Evolutionary conservation across 1,140 invertebrate genomes (phyloP).

Genomic region (Mamestra configurata): DNA sequence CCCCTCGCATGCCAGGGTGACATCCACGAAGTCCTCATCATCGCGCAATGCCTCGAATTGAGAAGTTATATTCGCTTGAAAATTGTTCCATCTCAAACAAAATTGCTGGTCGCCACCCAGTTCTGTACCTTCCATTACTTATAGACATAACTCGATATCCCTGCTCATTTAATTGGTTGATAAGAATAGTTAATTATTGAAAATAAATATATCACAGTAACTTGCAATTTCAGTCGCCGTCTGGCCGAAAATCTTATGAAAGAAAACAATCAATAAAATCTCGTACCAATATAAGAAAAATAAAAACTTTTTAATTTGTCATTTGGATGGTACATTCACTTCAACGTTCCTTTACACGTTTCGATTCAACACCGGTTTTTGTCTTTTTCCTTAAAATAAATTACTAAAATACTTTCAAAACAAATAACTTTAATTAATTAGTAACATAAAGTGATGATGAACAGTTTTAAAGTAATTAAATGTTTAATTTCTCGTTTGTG

Average conservation of each 20-base stretch:
- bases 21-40: constrained; percentile 95
- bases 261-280: constrained; percentile 89
- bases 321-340: constrained; percentile 88
- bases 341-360: constrained; percentile 80
- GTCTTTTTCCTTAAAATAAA: neutral
- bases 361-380: constrained; percentile 59
- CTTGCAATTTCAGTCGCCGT: constrained; percentile 88
- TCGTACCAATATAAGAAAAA: constrained; percentile 89
- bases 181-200: constrained; percentile 88
- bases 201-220: constrained; percentile 88
- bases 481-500: too few relatives aligned
- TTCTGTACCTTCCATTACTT: constrained; percentile 89
- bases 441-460: neutral
- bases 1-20: constrained; percentile 94
- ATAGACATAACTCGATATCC: constrained; percentile 88
- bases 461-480: neutral
- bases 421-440: neutral
- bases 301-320: constrained; percentile 89
- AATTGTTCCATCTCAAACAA: constrained; percentile 97
- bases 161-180: constrained; percentile 88
- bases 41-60: constrained; percentile 93
- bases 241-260: constrained; percentile 88
- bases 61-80: constrained; percentile 95
- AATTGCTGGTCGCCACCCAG: constrained; percentile 93
- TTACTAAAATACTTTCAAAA: neutral